Evolutionary conservation across 2,113 vertebrate species (phyloP), one percentile per base, ranked within the genome.

Genomic region (Ptyas mucosa): DNA sequence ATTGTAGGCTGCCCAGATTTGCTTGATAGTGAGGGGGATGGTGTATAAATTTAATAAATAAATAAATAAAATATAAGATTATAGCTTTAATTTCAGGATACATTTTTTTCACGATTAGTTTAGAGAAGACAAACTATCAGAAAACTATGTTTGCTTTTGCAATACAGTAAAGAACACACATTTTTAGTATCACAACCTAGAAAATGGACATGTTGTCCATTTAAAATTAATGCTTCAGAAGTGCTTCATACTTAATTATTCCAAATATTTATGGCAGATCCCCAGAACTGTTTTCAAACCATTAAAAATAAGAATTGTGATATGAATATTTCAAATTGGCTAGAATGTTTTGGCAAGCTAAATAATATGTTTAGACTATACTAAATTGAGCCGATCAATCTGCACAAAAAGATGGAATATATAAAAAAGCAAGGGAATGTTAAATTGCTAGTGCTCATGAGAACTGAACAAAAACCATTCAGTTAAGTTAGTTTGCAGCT

Each of bases 81-180:
- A 39, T 92, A 89, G 90, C 81, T 95, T 94, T 61, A 57, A 39
- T 57, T 49, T 93, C 64, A 51, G 75, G 1, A 57, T 85, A 23
- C 81, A 95, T 93, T 87, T 58, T 58, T 94, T 95, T 94, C 61
- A 85, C 81, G 89, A 95, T 92, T 64, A 93, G 54, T 46, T 93
- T 88, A 46, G 29, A 54, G 46, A 49, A 75, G 34, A 39, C 69
- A 61, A 61, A n/a, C 9, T 85, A 3, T 1, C 7, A 20, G 18
- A 53, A 53, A 24, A 15, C 5, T 87, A 52, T 24, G 21, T 6
- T 11, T 20, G 26, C 20, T 20, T n/a, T 53, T 89, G 88, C 18
- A 53, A 39, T 55, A 53, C 3, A n/a, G 10, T 88, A 53, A 89
- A 89, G 88, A 24, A 52, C 7, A 52, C 54, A n/a, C n/a, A 51